Evolutionary conservation across 2,113 vertebrate genomes (phyloP), one percentile per base, ranked within the genome.

Genomic region (Embiotoca jacksoni): DNA sequence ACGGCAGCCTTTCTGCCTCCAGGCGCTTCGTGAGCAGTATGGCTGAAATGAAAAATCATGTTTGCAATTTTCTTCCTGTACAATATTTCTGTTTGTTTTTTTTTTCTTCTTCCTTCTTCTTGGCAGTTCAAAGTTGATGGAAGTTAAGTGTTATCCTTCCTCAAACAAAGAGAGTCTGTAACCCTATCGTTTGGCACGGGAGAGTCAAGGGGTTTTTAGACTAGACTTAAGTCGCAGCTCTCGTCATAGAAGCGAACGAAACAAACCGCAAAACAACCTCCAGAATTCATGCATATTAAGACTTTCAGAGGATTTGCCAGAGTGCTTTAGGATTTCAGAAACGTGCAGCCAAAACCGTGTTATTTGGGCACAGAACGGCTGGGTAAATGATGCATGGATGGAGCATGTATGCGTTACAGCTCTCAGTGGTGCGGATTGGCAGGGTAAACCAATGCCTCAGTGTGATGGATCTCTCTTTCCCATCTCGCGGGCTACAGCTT

Each of bases 391-490:
- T 91, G 89, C 87, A 86, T 90, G 85, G 76, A 88, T 32, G 35
- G 88, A 90, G 87, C 83, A 75, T 82, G 89, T 84, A 84, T 36
- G 71, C 59, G 87, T 92, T 81, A 90, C 76, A 69, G 91, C 81
- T 80, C 92, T 93, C 93, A 72, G 80, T 75, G 79, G 82, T 77
- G 84, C 49, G 55, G 88, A 91, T 86, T 91, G 87, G 89, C 80
- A 85, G 88, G 80, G 81, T 78, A 78, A 83, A 71, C 66, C 86
- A 72, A 70, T 66, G 84, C 83, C 85, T 89, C 84, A 44, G 49
- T 54, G 60, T 89, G 90, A 94, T 92, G 89, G 91, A 93, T 93
- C 90, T 86, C 77, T 86, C 88, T 78, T 90, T 92, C 89, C 88
- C 91, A 83, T 91, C 81, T 84, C 67, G 6, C 67, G 78, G 91